These are phyloP conservation scores for Himalopsyche tibetana DNA, from an alignment of 2,888 invertebrate genomes.

Conservation along the genomic window DNA sequence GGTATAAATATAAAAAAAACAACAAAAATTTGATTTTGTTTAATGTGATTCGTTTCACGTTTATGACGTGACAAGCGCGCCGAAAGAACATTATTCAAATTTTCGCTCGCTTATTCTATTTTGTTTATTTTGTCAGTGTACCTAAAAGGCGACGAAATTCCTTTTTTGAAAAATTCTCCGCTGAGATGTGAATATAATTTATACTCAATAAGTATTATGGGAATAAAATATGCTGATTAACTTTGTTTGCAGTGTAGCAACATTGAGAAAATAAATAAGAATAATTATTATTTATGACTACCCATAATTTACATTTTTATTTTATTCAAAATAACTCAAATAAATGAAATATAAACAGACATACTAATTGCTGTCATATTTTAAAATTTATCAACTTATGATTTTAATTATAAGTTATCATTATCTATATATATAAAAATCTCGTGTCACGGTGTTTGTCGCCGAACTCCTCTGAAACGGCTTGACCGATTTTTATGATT, in stretches of 20 bases:
- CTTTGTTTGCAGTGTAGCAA: neutral
- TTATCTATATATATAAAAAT: too few relatives aligned
- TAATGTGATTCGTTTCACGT: conserved; percentile 20
- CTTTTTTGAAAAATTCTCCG: neutral
- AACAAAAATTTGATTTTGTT: neutral
- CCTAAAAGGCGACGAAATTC: neutral
- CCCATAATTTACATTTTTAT: too few relatives aligned
- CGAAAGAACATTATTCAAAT: conserved; percentile 10
- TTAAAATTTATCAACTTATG: too few relatives aligned
- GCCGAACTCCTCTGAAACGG: too few relatives aligned
- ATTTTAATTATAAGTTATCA: too few relatives aligned
- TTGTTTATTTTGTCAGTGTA: conserved; percentile 15
- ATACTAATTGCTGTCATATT: too few relatives aligned
- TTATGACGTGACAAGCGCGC: conserved; percentile 12
- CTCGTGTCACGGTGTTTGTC: too few relatives aligned
- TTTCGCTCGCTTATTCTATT: conserved; percentile 4
- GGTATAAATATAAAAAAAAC: neutral
- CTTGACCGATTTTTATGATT: too few relatives aligned
- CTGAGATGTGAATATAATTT: neutral
- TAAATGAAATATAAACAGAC: too few relatives aligned
- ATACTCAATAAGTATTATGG: neutral
- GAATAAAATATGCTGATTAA: conserved; percentile 5
- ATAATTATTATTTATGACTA: too few relatives aligned
- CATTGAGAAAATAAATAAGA: neutral
- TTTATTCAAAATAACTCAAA: too few relatives aligned